Evolutionary conservation across 2,113 vertebrate species (phyloP).

Genomic region (Phalacrocorax brasilianus): DNA sequence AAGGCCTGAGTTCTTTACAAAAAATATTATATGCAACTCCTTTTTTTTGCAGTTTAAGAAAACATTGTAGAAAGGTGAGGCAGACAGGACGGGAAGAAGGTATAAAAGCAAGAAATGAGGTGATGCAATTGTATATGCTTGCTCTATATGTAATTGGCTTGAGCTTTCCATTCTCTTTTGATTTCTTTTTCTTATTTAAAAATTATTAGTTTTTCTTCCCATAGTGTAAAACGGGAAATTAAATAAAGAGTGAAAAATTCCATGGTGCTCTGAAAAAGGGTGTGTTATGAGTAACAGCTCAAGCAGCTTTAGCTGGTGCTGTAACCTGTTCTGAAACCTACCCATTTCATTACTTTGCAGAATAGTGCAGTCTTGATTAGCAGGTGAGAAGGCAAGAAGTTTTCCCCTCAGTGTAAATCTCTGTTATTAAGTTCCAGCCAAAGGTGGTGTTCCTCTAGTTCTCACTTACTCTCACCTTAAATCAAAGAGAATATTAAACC

Average conservation of each 20-base stretch:
- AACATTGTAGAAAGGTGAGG: neutral
- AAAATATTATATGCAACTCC: neutral
- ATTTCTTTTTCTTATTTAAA: neutral
- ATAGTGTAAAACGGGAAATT: neutral
- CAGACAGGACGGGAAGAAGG: neutral
- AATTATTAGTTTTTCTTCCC: neutral
- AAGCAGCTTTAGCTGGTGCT: neutral
- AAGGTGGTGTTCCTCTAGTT: neutral
- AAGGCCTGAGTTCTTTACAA: neutral
- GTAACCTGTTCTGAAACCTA: neutral
- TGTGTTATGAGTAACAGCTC: neutral
- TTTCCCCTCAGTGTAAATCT: neutral
- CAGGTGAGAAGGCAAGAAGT: neutral
- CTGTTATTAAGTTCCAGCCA: neutral
- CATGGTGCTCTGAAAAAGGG: neutral
- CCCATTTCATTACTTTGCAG: neutral
- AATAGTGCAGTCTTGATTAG: neutral
- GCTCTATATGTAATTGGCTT: neutral
- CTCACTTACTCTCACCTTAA: neutral
- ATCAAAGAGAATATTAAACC: neutral
- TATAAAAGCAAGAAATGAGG: neutral
- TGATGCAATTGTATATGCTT: neutral
- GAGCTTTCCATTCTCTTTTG: neutral
- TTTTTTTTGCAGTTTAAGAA: neutral
- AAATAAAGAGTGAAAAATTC: neutral